Percentiles rank a stretch among this genome's conserved stretches.
These are phyloP conservation scores for Camponotus pennsylvanicus DNA, from an alignment of 1,140 invertebrate species.

Conservation along the genomic window DNA sequence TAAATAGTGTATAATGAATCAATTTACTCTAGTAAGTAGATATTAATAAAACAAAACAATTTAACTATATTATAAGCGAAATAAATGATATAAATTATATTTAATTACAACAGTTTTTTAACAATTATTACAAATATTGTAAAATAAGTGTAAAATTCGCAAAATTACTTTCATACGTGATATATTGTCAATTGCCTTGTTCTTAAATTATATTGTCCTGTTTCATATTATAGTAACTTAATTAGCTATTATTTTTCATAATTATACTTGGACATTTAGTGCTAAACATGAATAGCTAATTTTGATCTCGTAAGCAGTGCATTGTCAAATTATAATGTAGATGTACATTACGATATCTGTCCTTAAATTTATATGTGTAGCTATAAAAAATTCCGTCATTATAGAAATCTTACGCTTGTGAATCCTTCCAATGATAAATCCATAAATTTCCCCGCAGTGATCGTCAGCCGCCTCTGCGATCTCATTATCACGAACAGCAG, in stretches of 20 bases:
- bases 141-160: neutral
- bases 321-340: neutral
- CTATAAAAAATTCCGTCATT: neutral
- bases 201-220: neutral
- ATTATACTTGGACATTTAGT: neutral
- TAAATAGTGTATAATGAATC: slow-evolving; percentile 14
- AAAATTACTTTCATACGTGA: neutral
- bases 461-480: slow-evolving; percentile 64
- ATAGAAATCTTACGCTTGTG: slow-evolving; percentile 51
- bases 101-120: neutral
- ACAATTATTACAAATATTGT: neutral
- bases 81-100: slow-evolving; percentile 20
- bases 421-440: slow-evolving; percentile 66
- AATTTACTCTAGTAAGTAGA: neutral
- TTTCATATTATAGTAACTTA: neutral
- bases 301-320: neutral
- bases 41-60: neutral
- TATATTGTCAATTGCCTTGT: slow-evolving; percentile 1
- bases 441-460: slow-evolving; percentile 66
- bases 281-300: neutral
- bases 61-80: neutral
- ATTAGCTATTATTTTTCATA: neutral
- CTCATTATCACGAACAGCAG: slow-evolving; percentile 65
- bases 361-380: neutral
- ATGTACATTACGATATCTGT: neutral